A percentile compares a stretch with the other conserved stretches of the same genome.
Conservation (phyloP, 2,113 vertebrate species). For the Neopipo cinnamomea region DNA sequence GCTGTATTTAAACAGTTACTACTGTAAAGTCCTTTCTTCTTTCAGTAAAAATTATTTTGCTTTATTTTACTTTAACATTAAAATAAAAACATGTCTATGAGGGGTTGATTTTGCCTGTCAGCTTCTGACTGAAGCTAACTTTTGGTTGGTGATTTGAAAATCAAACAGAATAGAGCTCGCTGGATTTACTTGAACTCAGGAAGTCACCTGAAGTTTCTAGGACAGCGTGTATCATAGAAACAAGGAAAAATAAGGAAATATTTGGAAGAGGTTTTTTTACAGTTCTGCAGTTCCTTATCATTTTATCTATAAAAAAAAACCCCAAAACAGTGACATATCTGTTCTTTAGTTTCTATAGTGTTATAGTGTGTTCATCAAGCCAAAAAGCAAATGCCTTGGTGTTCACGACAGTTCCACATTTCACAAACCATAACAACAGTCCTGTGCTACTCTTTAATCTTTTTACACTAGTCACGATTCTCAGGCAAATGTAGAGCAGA, state of each 20-base stretch:
- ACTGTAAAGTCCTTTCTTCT: not conserved
- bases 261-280: not conserved
- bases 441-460: not conserved
- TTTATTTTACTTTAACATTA: not conserved
- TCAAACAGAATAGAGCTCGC: not conserved
- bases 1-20: not conserved
- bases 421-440: not conserved
- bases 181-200: not conserved
- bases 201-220: not conserved
- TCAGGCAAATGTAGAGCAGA: not conserved
- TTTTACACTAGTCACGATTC: not conserved
- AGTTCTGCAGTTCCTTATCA: not conserved
- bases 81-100: not conserved
- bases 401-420: not conserved
- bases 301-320: too few relatives aligned
- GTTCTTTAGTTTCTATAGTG: not conserved
- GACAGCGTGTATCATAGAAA: not conserved
- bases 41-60: not conserved
- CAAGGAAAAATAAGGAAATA: not conserved
- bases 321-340: not conserved
- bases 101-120: not conserved
- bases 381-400: not conserved
- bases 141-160: slow-evolving; percentile 22
- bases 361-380: not conserved
- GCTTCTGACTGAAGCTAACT: not conserved